Conservation (phyloP, 2,797 vertebrate species). For the Notolabrus celidotus region DNA sequence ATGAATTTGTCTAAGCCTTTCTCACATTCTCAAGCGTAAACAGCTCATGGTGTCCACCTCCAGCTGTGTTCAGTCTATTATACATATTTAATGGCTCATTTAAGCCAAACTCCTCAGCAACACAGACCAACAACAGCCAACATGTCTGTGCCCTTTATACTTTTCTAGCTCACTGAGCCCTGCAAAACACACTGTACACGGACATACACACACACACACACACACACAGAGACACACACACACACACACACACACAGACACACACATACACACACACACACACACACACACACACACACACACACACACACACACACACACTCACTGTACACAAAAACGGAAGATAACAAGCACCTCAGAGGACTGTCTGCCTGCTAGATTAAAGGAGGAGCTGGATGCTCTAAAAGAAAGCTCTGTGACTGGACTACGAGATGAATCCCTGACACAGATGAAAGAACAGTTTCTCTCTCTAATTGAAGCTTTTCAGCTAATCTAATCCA, state of each 20-base stretch:
- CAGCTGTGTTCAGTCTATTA: conserved; percentile 46
- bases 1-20: not conserved
- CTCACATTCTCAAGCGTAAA: not conserved
- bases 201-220: conserved; percentile 2
- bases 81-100: conserved; percentile 57
- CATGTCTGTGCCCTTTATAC: conserved; percentile 40
- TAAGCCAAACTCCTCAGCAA: conserved; percentile 26
- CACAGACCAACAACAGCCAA: conserved; percentile 1
- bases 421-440: conserved; percentile 1
- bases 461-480: conserved; percentile 8
- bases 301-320: conserved; percentile 1
- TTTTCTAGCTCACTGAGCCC: conserved; percentile 53
- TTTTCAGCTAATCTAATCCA: conserved; percentile 41
- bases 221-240: too few relatives aligned
- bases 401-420: conserved; percentile 11
- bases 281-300: conserved; percentile 10
- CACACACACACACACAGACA: conserved; percentile 3
- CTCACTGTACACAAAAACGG: not conserved
- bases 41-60: conserved; percentile 2
- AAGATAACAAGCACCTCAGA: conserved; percentile 26
- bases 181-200: conserved; percentile 22
- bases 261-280: conserved; percentile 10
- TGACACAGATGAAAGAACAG: not conserved
- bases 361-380: conserved; percentile 10
- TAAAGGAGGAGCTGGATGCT: conserved; percentile 11